Conservation (phyloP, 2,113 vertebrate species). For the Raja brachyura region DNA sequence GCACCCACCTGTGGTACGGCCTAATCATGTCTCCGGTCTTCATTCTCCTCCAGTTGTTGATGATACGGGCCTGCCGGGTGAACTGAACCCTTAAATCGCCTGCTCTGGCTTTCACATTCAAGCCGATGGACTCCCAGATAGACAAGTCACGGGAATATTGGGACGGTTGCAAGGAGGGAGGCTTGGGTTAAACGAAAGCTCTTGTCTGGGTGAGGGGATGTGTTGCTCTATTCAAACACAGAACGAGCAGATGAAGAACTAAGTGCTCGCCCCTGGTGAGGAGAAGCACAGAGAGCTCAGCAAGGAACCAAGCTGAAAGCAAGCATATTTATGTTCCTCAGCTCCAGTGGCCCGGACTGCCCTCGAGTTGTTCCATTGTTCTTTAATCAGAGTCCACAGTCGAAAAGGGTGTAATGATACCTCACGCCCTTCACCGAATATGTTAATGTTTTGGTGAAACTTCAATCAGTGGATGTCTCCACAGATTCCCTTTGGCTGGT, state of each 20-base stretch:
- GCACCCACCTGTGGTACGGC: slow-evolving; percentile 82
- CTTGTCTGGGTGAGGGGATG: neutral
- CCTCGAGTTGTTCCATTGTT: neutral
- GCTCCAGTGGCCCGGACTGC: neutral
- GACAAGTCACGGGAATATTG: neutral
- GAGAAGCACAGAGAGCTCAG: neutral
- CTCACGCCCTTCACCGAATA: no score
- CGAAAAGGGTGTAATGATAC: neutral
- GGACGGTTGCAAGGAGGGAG: no score
- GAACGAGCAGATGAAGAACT: no score
- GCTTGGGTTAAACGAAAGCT: neutral
- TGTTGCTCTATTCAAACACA: neutral
- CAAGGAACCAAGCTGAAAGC: neutral
- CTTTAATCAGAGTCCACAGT: neutral
- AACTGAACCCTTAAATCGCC: slow-evolving; percentile 59
- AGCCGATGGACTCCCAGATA: neutral
- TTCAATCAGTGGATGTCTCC: neutral
- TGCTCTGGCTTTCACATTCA: neutral
- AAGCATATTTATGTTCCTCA: neutral
- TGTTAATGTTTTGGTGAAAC: neutral
- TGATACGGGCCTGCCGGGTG: slow-evolving; percentile 92
- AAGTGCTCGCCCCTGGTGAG: neutral
- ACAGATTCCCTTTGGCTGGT: neutral
- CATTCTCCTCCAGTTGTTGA: slow-evolving; percentile 91
- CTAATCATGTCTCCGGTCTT: slow-evolving; percentile 89